Percentiles rank a stretch among this genome's conserved stretches.
phyloP scores from a whole-genome alignment of 2,113 vertebrate genomes.

The Pseudopipra pipra region DNA sequence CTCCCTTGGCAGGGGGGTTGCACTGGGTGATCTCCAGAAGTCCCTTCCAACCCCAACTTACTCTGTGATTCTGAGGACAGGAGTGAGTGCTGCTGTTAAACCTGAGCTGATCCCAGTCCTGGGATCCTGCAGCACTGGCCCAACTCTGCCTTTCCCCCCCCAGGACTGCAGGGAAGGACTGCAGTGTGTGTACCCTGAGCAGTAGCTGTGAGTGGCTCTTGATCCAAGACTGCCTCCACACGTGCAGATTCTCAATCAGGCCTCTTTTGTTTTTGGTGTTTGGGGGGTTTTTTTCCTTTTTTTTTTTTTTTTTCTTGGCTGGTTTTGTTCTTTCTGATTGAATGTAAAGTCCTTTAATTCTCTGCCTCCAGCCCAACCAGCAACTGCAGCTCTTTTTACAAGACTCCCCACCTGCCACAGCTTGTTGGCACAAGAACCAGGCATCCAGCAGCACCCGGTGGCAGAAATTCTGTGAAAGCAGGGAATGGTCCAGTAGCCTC shows the following conservation, averaged over 20 bases:
- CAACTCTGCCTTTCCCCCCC: neutral
- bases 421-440: conserved; percentile 58
- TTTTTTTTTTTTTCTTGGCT: conserved; percentile 11
- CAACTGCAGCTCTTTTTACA: conserved; percentile 53
- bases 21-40: neutral
- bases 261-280: conserved; percentile 51
- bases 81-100: neutral
- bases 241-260: conserved; percentile 65
- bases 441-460: neutral
- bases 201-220: neutral
- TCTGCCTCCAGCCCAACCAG: conserved; percentile 47
- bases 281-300: neutral
- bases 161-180: neutral
- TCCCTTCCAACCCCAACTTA: fast-evolving
- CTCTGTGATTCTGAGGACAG: fast-evolving
- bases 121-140: neutral
- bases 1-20: neutral
- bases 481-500: neutral
- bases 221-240: neutral
- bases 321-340: conserved; percentile 36
- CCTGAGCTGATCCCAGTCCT: neutral
- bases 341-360: conserved; percentile 45
- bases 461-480: neutral
- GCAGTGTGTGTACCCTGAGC: neutral
- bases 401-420: conserved; percentile 69